phyloP scores from a whole-genome alignment of 2,797 vertebrate genomes.

The Morus bassanus region DNA sequence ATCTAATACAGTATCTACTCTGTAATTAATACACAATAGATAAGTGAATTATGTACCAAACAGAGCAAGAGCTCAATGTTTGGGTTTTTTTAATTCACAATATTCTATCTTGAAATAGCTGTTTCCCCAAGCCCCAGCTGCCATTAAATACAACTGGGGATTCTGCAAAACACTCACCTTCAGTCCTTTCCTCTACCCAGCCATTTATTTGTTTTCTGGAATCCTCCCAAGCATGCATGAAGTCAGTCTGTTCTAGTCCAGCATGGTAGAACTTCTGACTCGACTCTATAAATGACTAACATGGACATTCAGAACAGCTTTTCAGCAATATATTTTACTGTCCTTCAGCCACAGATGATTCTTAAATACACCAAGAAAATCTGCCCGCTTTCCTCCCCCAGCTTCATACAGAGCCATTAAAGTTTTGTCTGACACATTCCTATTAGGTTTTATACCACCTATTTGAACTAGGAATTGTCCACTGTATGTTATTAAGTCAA shows the following conservation, averaged over 20 bases:
- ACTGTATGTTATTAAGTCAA: neutral
- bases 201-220: conserved; percentile 83
- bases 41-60: neutral
- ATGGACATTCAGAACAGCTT: neutral
- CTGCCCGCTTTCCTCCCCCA: fast-evolving
- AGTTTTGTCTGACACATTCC: neutral
- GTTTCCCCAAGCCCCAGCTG: neutral
- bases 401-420: fast-evolving
- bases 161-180: conserved; percentile 74
- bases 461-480: neutral
- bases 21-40: neutral
- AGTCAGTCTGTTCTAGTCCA: conserved; percentile 82
- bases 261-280: conserved; percentile 79
- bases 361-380: neutral
- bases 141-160: neutral
- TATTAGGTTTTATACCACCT: neutral
- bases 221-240: conserved; percentile 68
- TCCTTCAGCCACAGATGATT: neutral
- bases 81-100: neutral
- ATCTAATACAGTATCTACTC: neutral
- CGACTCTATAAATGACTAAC: conserved; percentile 63
- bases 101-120: neutral
- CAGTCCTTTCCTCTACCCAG: conserved; percentile 86
- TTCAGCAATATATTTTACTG: neutral
- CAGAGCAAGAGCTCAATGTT: neutral